A percentile compares a stretch with the other conserved stretches of the same genome.
Conservation (phyloP, 2,888 invertebrate genomes). For the Corbicula japonica region DNA sequence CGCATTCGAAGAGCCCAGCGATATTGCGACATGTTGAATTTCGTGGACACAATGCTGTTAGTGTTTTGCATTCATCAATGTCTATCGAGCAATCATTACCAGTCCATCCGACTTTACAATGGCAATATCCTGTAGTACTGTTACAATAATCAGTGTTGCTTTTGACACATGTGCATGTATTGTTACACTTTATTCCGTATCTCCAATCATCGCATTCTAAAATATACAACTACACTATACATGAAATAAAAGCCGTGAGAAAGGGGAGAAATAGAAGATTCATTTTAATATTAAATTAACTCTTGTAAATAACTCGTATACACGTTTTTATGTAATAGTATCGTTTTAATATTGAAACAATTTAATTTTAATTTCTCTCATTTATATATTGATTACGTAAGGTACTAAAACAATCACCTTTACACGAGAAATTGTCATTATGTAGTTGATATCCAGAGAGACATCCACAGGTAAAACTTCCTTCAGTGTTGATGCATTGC, state of each 20-base stretch:
- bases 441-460: too few species aligned
- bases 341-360: background rate
- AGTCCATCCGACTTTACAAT: constrained; percentile 8
- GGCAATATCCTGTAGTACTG: constrained; percentile 3
- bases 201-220: constrained; percentile 15
- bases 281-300: background rate
- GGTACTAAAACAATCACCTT: too few species aligned
- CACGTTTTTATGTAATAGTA: background rate
- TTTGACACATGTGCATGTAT: constrained; percentile 1
- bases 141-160: constrained; percentile 4
- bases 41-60: too few species aligned
- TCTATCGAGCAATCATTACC: constrained; percentile 7
- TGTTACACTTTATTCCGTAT: constrained; percentile 13
- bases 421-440: too few species aligned
- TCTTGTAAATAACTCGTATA: background rate
- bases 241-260: too few species aligned
- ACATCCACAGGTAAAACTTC: too few species aligned
- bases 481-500: too few species aligned
- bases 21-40: too few species aligned
- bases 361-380: background rate
- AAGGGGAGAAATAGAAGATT: too few species aligned
- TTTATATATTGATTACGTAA: background rate
- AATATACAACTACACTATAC: constrained; percentile 4
- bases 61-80: too few species aligned
- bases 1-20: too few species aligned